A percentile compares a stretch with the other conserved stretches of the same genome.
Evolutionary conservation across 2,888 invertebrate genomes (phyloP).

Genomic region (Osmoderma eremita): DNA sequence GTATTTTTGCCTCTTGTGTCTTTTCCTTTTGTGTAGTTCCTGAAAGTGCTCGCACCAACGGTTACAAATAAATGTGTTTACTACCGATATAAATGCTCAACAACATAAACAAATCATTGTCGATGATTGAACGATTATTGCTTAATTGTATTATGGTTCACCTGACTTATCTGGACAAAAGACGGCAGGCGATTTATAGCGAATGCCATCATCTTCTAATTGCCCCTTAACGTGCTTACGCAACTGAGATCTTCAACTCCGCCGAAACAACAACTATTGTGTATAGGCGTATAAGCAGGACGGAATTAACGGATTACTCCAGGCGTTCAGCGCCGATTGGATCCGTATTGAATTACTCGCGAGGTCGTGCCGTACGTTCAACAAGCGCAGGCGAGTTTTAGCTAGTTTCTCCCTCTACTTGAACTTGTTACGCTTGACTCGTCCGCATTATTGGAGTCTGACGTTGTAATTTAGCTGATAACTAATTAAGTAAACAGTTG

Average conservation of each 20-base stretch:
- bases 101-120: too few relatives aligned
- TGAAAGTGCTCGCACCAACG: too few relatives aligned
- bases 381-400: conserved; percentile 26
- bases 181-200: too few relatives aligned
- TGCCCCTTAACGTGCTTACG: too few relatives aligned
- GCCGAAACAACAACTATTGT: conserved; percentile 17
- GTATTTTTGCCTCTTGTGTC: too few relatives aligned
- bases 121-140: too few relatives aligned
- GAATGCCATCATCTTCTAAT: too few relatives aligned
- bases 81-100: too few relatives aligned
- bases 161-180: too few relatives aligned
- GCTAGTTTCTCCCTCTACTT: conserved; percentile 7
- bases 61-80: too few relatives aligned
- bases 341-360: conserved; percentile 24
- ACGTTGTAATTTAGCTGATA: neutral
- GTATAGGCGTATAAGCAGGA: conserved; percentile 20
- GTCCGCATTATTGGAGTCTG: conserved; percentile 11
- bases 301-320: conserved; percentile 22
- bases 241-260: neutral
- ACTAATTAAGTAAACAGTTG: conserved; percentile 3
- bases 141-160: too few relatives aligned
- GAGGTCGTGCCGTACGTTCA: conserved; percentile 7
- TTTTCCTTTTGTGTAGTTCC: too few relatives aligned
- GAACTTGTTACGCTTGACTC: conserved; percentile 19
- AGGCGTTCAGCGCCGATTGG: conserved; percentile 24